phyloP scores from a whole-genome alignment of 2,888 invertebrate species.

The Papilio gigon region DNA sequence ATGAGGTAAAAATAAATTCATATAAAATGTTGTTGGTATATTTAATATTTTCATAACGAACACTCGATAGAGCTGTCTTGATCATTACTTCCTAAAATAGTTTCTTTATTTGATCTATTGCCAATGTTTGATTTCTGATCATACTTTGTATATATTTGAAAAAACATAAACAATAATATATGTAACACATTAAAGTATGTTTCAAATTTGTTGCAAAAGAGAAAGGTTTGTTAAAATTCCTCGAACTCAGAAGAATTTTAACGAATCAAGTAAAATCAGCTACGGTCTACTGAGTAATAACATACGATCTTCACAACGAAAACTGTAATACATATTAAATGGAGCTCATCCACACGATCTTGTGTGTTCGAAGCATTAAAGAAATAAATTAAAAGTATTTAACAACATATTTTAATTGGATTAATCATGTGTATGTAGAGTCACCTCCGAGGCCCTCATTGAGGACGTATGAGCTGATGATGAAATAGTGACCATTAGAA shows the following conservation, averaged over 20 bases:
- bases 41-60: background rate
- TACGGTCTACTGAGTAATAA: background rate
- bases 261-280: slow-evolving; percentile 6
- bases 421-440: no score
- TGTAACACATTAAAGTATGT: background rate
- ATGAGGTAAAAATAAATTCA: no score
- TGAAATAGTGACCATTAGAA: no score
- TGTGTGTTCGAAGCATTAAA: background rate
- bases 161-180: no score
- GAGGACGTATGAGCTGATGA: no score
- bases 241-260: background rate
- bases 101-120: slow-evolving; percentile 10
- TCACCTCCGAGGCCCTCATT: no score
- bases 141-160: no score
- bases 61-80: background rate
- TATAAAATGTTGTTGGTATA: no score
- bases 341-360: background rate
- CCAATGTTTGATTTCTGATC: slow-evolving; percentile 12
- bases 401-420: no score
- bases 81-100: slow-evolving; percentile 33
- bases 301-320: background rate
- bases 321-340: background rate
- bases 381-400: no score
- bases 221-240: background rate
- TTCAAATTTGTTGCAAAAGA: background rate